phyloP scores from a whole-genome alignment of 2,797 vertebrate species.

The Craterocephalus amniculus region DNA sequence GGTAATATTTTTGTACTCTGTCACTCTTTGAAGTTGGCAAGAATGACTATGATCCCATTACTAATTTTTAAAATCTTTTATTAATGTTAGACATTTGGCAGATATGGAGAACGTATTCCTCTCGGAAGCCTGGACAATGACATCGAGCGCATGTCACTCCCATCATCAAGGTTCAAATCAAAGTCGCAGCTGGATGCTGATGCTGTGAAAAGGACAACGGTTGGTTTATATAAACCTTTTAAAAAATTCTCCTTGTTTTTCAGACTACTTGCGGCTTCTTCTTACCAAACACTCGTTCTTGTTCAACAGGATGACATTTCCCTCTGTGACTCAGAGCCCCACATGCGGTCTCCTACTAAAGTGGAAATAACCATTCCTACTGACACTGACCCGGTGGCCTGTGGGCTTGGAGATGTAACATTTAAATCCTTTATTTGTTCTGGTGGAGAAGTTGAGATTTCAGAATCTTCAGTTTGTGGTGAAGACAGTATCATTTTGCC shows the following conservation, averaged over 20 bases:
- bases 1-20: constrained; percentile 54
- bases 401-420: constrained; percentile 63
- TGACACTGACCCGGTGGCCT: constrained; percentile 7
- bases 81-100: constrained; percentile 50
- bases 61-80: constrained; percentile 6
- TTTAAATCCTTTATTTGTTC: constrained; percentile 74
- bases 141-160: constrained; percentile 30
- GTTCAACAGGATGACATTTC: constrained; percentile 50
- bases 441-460: constrained; percentile 71
- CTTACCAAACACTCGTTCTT: constrained; percentile 8
- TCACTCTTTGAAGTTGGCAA: background rate
- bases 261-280: background rate
- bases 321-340: constrained; percentile 21
- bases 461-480: constrained; percentile 32
- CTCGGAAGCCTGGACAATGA: constrained; percentile 79
- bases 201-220: constrained; percentile 41
- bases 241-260: background rate
- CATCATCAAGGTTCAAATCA: constrained; percentile 44
- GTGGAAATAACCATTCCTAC: background rate
- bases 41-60: no score
- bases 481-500: constrained; percentile 65
- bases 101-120: constrained; percentile 64
- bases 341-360: constrained; percentile 3
- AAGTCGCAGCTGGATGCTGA: constrained; percentile 33
- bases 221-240: constrained; percentile 19